Conservation (phyloP, 1,140 invertebrate genomes). For the Drosophila kepulauana region DNA sequence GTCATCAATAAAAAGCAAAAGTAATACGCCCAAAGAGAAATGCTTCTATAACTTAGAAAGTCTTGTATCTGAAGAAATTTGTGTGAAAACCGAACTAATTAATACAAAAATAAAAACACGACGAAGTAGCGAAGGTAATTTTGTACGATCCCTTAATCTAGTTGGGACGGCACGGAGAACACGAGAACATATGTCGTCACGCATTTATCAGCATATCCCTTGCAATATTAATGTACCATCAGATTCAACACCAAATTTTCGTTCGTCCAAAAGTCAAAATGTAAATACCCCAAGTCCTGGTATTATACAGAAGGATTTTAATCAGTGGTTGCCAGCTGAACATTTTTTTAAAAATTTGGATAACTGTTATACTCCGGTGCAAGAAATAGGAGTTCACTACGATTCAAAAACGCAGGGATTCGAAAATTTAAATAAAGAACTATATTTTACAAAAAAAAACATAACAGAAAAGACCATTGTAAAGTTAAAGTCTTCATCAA, state of each 20-base stretch:
- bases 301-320: constrained; percentile 33
- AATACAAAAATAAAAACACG: too few species aligned
- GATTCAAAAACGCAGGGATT: constrained; percentile 14
- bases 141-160: too few species aligned
- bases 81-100: too few species aligned
- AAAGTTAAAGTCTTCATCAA: constrained; percentile 15
- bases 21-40: too few species aligned
- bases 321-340: constrained; percentile 35
- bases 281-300: constrained; percentile 17
- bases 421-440: background rate
- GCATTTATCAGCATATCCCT: constrained; percentile 60
- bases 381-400: background rate
- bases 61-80: too few species aligned
- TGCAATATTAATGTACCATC: background rate
- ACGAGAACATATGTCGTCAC: background rate
- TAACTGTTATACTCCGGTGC: background rate
- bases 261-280: constrained; percentile 1
- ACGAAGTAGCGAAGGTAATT: too few species aligned
- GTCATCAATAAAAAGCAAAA: too few species aligned
- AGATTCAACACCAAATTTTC: background rate
- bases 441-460: constrained; percentile 3
- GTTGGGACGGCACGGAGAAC: too few species aligned
- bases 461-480: constrained; percentile 2
- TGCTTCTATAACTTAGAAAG: too few species aligned
- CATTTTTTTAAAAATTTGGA: constrained; percentile 29